Evolutionary conservation across 2,113 vertebrate genomes (phyloP).

Genomic region (Sinocyclocheilus rhinocerous): DNA sequence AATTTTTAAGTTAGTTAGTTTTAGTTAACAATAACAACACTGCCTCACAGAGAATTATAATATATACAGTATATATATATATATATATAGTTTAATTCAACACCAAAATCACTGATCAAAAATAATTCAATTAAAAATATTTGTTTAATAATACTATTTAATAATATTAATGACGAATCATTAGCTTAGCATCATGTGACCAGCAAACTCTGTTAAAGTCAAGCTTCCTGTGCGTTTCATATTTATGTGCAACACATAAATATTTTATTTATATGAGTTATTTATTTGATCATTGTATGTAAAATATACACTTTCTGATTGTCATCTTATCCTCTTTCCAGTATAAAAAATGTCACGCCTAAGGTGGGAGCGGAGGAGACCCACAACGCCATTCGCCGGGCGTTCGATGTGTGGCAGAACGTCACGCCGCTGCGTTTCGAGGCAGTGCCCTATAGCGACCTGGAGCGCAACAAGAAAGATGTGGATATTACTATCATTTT

Average conservation of each 20-base stretch:
- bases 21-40: too few relatives aligned
- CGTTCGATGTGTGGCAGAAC: slow-evolving; percentile 98
- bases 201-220: too few relatives aligned
- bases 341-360: slow-evolving; percentile 98
- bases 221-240: neutral
- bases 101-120: too few relatives aligned
- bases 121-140: too few relatives aligned
- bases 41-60: too few relatives aligned
- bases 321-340: slow-evolving; percentile 61
- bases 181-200: too few relatives aligned
- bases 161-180: too few relatives aligned
- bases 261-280: neutral
- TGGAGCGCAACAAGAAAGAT: slow-evolving; percentile 93
- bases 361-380: slow-evolving; percentile 98
- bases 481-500: slow-evolving; percentile 99
- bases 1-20: too few relatives aligned
- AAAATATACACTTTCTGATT: neutral
- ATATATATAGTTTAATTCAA: too few relatives aligned
- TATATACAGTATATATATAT: too few relatives aligned
- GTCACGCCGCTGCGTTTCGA: slow-evolving; percentile 97
- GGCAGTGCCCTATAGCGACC: slow-evolving; percentile 92
- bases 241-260: neutral
- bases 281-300: neutral
- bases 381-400: slow-evolving; percentile 94
- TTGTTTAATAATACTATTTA: too few relatives aligned